Evolutionary conservation across 2,888 invertebrate genomes (phyloP), one percentile per base, ranked within the genome.

Genomic region (Cheilosia impressa): DNA sequence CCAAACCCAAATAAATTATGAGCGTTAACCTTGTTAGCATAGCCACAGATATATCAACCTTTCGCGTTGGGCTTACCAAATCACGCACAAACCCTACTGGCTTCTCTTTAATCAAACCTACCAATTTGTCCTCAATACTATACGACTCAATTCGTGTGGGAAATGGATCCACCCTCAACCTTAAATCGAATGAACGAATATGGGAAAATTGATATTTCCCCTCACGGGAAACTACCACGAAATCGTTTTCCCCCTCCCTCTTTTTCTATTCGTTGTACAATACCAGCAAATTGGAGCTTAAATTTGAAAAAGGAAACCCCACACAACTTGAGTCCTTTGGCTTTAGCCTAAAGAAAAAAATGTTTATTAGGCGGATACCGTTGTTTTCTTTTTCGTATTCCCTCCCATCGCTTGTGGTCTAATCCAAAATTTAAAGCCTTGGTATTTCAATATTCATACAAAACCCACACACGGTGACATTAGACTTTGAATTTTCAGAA

Each of bases 351-450:
- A 4, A 27, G 6, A 27, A 27, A 38, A 38, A 38, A 38, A 38
- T 38, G 38, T 38, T 38, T 66, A 83, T 83, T 83, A 83, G 82
- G 43, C 62, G 66, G 62, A 77, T 68, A 66, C 62, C 66, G 58
- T 75, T 62, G 76, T 55, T 38, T 38, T 38, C 13, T 13, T 38
- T 38, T 57, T n/a, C 24, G 13, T 38, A 10, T 38, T n/a, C n/a
- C n/a, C n/a, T n/a, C 13, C n/a, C 45, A 50, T 57, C 50, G 58
- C 41, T 52, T 38, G 43, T 53, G 24, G 15, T 55, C 38, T 22
- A 55, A 65, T 65, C 65, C 55, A 53, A 63, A 55, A 45, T 53
- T 47, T 76, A 75, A 75, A 58, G 57, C 63, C 65, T 52, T 45
- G 19, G 24, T 60, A 57, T 58, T 76, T 75, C 69, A 76, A 81